Percentiles rank a stretch among this genome's conserved stretches.
phyloP scores from a whole-genome alignment of 2,113 vertebrate species.

The Gila orcuttii region DNA sequence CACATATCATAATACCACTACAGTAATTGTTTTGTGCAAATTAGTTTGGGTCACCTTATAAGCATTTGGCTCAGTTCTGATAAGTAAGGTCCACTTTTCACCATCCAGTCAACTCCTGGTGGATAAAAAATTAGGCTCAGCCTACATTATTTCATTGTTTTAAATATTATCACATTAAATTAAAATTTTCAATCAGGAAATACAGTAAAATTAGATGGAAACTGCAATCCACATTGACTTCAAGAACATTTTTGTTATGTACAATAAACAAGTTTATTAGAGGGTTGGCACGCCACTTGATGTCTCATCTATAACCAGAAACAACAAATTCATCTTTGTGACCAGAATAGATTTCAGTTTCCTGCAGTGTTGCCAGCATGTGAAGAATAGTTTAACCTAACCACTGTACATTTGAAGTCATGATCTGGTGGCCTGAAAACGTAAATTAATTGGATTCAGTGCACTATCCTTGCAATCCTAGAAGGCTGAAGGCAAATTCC shows the following conservation, averaged over 20 bases:
- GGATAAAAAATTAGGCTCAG: background rate
- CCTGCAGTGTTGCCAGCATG: slow-evolving; percentile 65
- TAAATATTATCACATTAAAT: background rate
- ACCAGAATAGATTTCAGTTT: slow-evolving; percentile 28
- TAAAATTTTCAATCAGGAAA: background rate
- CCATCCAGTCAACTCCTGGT: background rate
- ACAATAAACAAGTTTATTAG: background rate
- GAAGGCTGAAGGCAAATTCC: slow-evolving; percentile 66
- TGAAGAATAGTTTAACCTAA: slow-evolving; percentile 65
- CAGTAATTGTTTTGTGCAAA: background rate
- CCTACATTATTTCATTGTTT: background rate
- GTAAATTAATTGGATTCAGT: slow-evolving; percentile 74
- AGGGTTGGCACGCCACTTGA: background rate
- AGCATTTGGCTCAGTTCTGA: background rate
- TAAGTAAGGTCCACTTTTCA: background rate
- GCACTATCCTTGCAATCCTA: slow-evolving; percentile 72
- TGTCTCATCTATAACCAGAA: slow-evolving; percentile 23
- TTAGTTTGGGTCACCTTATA: background rate
- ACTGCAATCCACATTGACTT: background rate
- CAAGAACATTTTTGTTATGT: background rate
- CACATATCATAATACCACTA: background rate
- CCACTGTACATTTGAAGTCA: slow-evolving; percentile 62
- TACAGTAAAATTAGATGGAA: background rate
- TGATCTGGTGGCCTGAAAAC: slow-evolving; percentile 48
- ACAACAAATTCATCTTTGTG: background rate